Evolutionary conservation across 1,140 invertebrate genomes (phyloP).

Genomic region (Medauroidea extradentata): DNA sequence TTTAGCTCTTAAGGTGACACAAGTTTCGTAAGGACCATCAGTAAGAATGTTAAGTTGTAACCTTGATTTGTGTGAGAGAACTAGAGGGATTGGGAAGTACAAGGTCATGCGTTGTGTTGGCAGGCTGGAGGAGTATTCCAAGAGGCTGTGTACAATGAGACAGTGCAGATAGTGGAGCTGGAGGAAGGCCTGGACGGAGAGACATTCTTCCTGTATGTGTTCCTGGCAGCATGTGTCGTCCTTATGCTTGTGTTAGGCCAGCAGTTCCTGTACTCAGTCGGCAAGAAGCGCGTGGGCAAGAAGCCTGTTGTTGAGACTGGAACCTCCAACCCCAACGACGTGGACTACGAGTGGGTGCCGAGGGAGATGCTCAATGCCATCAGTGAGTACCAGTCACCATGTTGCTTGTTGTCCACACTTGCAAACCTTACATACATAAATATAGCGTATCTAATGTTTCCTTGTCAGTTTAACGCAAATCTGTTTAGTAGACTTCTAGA

Average conservation of each 20-base stretch:
- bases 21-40: too few relatives aligned
- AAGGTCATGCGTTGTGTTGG: background rate
- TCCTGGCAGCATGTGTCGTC: slow-evolving; percentile 84
- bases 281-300: slow-evolving; percentile 55
- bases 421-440: background rate
- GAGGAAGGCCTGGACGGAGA: slow-evolving; percentile 97
- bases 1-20: too few relatives aligned
- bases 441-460: background rate
- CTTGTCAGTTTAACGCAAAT: too few relatives aligned
- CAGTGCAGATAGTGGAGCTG: slow-evolving; percentile 93
- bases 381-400: slow-evolving; percentile 58
- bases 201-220: slow-evolving; percentile 96
- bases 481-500: too few relatives aligned
- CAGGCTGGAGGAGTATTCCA: slow-evolving; percentile 56
- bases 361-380: slow-evolving; percentile 78
- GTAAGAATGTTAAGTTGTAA: too few relatives aligned
- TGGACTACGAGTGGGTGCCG: slow-evolving; percentile 98
- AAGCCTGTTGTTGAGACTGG: slow-evolving; percentile 64
- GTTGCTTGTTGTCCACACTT: slow-evolving; percentile 4
- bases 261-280: slow-evolving; percentile 80
- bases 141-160: slow-evolving; percentile 98
- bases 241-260: slow-evolving; percentile 85
- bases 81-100: too few relatives aligned
- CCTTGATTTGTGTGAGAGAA: too few relatives aligned
- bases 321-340: slow-evolving; percentile 83